Evolutionary conservation across 1,140 invertebrate genomes (phyloP).

Genomic region (Drosophila busckii): DNA sequence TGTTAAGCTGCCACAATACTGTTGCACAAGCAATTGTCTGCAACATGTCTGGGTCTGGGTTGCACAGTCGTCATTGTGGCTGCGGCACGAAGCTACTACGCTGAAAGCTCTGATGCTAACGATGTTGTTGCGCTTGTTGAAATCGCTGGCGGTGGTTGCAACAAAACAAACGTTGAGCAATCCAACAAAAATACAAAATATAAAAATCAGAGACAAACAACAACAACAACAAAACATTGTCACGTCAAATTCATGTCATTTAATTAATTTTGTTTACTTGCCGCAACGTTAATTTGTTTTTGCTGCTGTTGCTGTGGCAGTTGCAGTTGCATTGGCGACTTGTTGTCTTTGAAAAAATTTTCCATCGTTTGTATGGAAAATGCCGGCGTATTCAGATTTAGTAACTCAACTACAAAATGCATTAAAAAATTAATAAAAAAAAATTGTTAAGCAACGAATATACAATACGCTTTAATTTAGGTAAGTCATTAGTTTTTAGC

Average conservation of each 20-base stretch:
- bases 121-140: slow-evolving; percentile 49
- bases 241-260: slow-evolving; percentile 78
- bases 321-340: slow-evolving; percentile 51
- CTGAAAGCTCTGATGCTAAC: slow-evolving; percentile 44
- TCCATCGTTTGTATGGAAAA: slow-evolving; percentile 58
- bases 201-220: slow-evolving; percentile 23
- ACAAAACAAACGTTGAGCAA: slow-evolving; percentile 54
- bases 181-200: slow-evolving; percentile 56
- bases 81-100: slow-evolving; percentile 45
- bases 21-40: slow-evolving; percentile 66
- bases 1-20: slow-evolving; percentile 33
- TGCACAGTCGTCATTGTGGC: slow-evolving; percentile 49
- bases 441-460: too few relatives aligned
- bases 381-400: slow-evolving; percentile 32
- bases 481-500: too few relatives aligned
- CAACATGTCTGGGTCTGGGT: slow-evolving; percentile 66
- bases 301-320: slow-evolving; percentile 17
- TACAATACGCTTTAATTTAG: too few relatives aligned
- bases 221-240: slow-evolving; percentile 59
- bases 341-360: slow-evolving; percentile 74
- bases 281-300: slow-evolving; percentile 66
- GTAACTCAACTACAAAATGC: too few relatives aligned
- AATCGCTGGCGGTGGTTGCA: slow-evolving; percentile 22
- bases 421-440: too few relatives aligned
- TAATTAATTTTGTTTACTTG: slow-evolving; percentile 78